Percentiles rank a stretch among this genome's conserved stretches.
phyloP scores from a whole-genome alignment of 2,888 invertebrate species.

The Sphaerophoria rueppellii region DNA sequence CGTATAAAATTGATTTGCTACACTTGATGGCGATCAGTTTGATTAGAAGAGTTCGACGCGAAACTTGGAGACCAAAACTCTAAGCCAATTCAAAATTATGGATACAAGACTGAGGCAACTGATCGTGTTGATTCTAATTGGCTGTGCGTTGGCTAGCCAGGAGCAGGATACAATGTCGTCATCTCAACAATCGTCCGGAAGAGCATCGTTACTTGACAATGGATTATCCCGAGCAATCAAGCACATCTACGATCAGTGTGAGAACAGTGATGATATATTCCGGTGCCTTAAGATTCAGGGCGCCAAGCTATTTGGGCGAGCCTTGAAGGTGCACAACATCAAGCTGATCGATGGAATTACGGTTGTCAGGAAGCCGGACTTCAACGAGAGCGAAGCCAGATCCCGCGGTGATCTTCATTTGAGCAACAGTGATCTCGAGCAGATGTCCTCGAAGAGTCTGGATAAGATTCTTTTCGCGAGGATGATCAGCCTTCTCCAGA shows the following conservation, averaged over 20 bases:
- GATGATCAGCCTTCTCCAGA: conserved; percentile 84
- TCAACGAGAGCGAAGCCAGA: conserved; percentile 66
- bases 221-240: conserved; percentile 79
- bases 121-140: conserved; percentile 53
- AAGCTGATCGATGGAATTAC: conserved; percentile 86
- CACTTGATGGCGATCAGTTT: conserved; percentile 72
- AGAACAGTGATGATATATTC: conserved; percentile 85
- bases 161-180: conserved; percentile 26
- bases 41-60: conserved; percentile 62
- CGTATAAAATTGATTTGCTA: conserved; percentile 76
- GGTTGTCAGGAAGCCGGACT: conserved; percentile 81
- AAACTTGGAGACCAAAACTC: conserved; percentile 32
- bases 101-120: conserved; percentile 76
- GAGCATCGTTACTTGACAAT: conserved; percentile 76
- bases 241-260: conserved; percentile 84
- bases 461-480: conserved; percentile 85
- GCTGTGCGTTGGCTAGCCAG: conserved; percentile 28
- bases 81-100: conserved; percentile 68
- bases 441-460: conserved; percentile 85
- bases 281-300: conserved; percentile 89
- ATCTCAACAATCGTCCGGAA: conserved; percentile 13
- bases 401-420: conserved; percentile 81
- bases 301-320: conserved; percentile 86
- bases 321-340: conserved; percentile 85
- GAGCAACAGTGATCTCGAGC: conserved; percentile 85